These are phyloP conservation scores for Ridgeia piscesae DNA, from an alignment of 1,140 invertebrate species.

Conservation along the genomic window DNA sequence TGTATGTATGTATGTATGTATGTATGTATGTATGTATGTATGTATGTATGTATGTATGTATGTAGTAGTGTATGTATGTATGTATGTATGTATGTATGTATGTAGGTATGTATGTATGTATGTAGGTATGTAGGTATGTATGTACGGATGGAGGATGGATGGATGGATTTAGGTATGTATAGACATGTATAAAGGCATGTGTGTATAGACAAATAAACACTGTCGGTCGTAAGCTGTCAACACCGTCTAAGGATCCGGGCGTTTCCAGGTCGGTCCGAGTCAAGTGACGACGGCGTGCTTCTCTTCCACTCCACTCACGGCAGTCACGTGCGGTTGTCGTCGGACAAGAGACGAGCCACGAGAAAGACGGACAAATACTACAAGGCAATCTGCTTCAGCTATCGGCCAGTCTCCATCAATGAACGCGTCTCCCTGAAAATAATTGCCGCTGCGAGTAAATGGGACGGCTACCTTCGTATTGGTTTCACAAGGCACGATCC, in stretches of 20 bases:
- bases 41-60: too few species aligned
- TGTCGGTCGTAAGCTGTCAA: too few species aligned
- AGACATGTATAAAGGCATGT: too few species aligned
- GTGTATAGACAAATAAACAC: not conserved
- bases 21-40: too few species aligned
- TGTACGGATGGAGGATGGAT: constrained; percentile 70
- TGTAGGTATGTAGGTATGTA: not conserved
- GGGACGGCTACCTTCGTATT: constrained; percentile 95
- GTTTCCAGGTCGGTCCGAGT: constrained; percentile 55
- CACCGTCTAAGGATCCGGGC: constrained; percentile 62
- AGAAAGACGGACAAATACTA: constrained; percentile 93
- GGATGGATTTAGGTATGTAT: constrained; percentile 58
- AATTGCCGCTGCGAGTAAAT: constrained; percentile 88
- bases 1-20: not conserved
- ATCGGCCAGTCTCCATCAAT: constrained; percentile 81
- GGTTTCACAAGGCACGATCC: constrained; percentile 95
- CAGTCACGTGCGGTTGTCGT: constrained; percentile 84
- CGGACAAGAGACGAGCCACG: constrained; percentile 78
- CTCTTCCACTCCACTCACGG: constrained; percentile 90
- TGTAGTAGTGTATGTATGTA: too few species aligned
- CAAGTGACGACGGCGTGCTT: constrained; percentile 66
- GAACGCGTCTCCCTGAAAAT: constrained; percentile 74
- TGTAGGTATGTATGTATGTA: not conserved
- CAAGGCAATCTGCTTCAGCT: constrained; percentile 94
- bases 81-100: too few species aligned